These are phyloP conservation scores for Coenobita brevimanus DNA, from an alignment of 1,140 invertebrate genomes.

Conservation along the genomic window DNA sequence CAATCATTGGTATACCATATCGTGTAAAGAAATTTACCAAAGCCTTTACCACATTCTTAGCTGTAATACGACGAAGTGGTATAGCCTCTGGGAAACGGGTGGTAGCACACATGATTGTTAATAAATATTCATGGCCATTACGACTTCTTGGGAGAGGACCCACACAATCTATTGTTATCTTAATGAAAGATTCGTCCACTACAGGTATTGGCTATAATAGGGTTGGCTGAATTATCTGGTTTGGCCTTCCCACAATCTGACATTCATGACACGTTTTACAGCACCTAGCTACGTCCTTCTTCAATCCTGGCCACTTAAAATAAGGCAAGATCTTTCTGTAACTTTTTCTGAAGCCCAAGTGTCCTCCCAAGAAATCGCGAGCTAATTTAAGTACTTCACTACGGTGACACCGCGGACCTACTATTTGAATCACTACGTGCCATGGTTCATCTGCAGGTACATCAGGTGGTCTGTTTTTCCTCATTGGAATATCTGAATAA, in stretches of 20 bases:
- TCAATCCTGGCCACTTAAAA: background rate
- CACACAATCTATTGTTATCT: constrained; percentile 26
- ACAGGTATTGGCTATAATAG: constrained; percentile 17
- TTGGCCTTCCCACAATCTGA: constrained; percentile 1
- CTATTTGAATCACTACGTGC: too few species aligned
- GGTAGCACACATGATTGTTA: constrained; percentile 12
- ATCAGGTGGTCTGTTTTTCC: too few species aligned
- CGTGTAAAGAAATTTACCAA: constrained; percentile 28
- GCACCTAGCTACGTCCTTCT: background rate
- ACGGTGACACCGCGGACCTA: too few species aligned
- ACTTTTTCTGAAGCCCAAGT: constrained; percentile 17
- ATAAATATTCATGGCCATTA: background rate
- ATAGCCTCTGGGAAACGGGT: constrained; percentile 22
- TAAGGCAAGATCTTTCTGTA: background rate
- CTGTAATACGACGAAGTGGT: background rate
- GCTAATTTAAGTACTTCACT: too few species aligned
- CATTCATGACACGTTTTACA: background rate
- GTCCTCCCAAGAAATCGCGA: too few species aligned
- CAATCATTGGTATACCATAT: background rate
- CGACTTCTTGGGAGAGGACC: background rate
- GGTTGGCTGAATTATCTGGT: background rate
- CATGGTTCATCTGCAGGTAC: too few species aligned
- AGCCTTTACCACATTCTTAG: constrained; percentile 29
- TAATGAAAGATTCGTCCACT: constrained; percentile 14
- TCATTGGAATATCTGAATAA: too few species aligned